Evolutionary conservation across 2,797 vertebrate genomes (phyloP).

Genomic region (Emys orbicularis): DNA sequence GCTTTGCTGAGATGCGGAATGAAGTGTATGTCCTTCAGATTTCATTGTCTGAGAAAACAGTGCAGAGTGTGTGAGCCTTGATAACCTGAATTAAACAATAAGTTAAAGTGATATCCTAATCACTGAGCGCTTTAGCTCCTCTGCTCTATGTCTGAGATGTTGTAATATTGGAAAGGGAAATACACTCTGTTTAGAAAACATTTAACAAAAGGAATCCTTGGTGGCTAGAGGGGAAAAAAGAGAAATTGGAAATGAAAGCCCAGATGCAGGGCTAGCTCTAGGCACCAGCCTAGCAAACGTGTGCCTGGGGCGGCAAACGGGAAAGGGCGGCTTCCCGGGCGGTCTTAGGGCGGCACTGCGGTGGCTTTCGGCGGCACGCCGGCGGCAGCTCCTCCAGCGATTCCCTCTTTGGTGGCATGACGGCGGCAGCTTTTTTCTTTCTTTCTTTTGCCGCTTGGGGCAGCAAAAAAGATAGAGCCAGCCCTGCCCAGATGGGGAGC

Average conservation of each 20-base stretch:
- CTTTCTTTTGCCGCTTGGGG: no score
- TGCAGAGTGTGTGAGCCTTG: background rate
- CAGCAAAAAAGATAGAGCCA: no score
- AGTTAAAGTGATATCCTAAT: slow-evolving; percentile 29
- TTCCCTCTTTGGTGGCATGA: no score
- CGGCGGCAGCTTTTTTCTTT: no score
- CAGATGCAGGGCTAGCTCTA: no score
- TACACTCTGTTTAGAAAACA: background rate
- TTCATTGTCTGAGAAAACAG: background rate
- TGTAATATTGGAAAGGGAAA: background rate
- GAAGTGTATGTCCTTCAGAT: slow-evolving; percentile 20
- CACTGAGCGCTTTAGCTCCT: background rate
- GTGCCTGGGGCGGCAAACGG: no score
- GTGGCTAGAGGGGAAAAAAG: background rate
- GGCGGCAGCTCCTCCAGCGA: no score
- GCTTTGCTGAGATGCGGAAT: background rate
- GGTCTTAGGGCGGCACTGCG: no score
- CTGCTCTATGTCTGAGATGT: background rate
- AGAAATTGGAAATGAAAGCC: background rate
- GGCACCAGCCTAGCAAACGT: no score
- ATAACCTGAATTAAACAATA: slow-evolving; percentile 5
- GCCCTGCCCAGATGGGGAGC: background rate
- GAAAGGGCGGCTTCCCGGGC: no score
- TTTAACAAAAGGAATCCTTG: background rate
- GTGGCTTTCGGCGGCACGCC: no score